Evolutionary conservation across 53 echinoderm and acorn worm genomes (phyloP), one percentile per base, ranked within the genome.

Genomic region (Zoroaster sp.): DNA sequence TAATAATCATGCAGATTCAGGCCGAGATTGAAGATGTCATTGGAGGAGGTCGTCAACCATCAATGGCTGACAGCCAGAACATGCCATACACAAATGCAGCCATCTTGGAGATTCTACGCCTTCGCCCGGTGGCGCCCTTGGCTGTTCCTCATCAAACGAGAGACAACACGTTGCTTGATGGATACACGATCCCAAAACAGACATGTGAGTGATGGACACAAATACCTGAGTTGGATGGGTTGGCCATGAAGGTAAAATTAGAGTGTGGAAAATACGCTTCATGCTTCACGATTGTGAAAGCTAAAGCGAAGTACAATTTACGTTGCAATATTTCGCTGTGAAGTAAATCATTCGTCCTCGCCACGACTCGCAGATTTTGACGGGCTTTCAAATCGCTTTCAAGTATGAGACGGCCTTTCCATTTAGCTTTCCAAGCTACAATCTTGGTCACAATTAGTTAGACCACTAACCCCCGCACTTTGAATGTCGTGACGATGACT

Each of bases 21-120:
- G 77, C 66, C 5, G 94, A 94, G 70, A 92, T 94, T 53, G 92
- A 92, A 49, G 46, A 35, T 31, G 92, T 92, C 40, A 74, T 94
- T 34, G 92, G 94, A 18, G 40, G 77, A 33, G 79, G 89, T 52
- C 77, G 94, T 30, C 79, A 79, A 37, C 94, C 94, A 17, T 72
- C 78, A 5, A 41, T 38, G 20, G 87, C 85, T 10, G 94, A 94
- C 52, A 65, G 82, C 2, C 53, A 35, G 6, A 71, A 81, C 39
- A 92, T 94, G 94, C 94, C 94, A 28, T 94, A 89, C 82, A 89
- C 89, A 1, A 83, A 92, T 2, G 94, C 94, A 1, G 89, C 79
- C 2, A 21, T 92, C 37, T 40, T 88, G 72, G 94, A 94, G 63
- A 67, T 89, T 21, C 92, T 65, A 13, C 92, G 94, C 33, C 78